A percentile compares a stretch with the other conserved stretches of the same genome.
Conservation (phyloP, 2,888 invertebrate genomes). For the Dendrolimus houi region DNA sequence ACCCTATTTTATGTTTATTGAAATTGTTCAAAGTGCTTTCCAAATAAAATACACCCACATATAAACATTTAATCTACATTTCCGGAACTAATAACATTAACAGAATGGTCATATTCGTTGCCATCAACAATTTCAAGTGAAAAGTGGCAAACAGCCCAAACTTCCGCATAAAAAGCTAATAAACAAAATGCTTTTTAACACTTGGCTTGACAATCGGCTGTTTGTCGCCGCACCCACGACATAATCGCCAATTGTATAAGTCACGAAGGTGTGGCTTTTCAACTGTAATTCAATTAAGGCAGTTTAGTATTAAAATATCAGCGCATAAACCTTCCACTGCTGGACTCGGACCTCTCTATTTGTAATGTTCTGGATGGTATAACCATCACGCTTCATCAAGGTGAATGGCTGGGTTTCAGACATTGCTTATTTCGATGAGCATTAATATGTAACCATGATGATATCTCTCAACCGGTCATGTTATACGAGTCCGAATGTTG, state of each 20-base stretch:
- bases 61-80: not conserved
- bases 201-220: conserved; percentile 4
- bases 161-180: not conserved
- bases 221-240: conserved; percentile 5
- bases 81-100: not conserved
- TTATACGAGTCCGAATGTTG: too few species aligned
- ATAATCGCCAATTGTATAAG: conserved; percentile 5
- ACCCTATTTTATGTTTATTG: too few species aligned
- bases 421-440: too few species aligned
- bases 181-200: conserved; percentile 1
- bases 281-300: not conserved
- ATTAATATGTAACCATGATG: too few species aligned
- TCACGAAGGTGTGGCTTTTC: conserved; percentile 2
- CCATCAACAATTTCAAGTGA: not conserved
- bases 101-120: not conserved
- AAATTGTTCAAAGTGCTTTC: too few species aligned
- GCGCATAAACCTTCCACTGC: too few species aligned
- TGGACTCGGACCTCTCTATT: too few species aligned
- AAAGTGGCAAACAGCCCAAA: not conserved
- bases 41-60: not conserved
- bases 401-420: too few species aligned
- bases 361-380: too few species aligned
- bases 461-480: too few species aligned
- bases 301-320: too few species aligned
- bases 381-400: too few species aligned